Evolutionary conservation across 1,140 invertebrate species (phyloP).

Genomic region (Drosophila melanica): DNA sequence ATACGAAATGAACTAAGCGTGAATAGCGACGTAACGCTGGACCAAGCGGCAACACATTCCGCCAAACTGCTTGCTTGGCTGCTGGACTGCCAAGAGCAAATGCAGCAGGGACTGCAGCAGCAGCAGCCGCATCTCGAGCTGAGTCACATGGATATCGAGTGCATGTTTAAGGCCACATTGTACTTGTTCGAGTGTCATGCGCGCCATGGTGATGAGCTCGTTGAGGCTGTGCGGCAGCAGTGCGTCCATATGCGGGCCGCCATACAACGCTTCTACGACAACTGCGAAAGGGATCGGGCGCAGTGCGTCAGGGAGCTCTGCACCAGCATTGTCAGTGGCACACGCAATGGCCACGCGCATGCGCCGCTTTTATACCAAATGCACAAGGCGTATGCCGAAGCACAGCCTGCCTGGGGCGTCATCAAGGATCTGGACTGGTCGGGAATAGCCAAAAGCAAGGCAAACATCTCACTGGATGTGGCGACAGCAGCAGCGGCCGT

Average conservation of each 20-base stretch:
- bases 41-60: constrained; percentile 46
- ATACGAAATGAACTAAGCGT: constrained; percentile 53
- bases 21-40: constrained; percentile 33
- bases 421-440: constrained; percentile 63
- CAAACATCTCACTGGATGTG: constrained; percentile 5
- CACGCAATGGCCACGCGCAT: constrained; percentile 44
- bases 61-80: constrained; percentile 55
- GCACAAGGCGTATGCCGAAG: constrained; percentile 40
- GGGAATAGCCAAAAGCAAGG: constrained; percentile 17
- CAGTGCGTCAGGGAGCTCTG: constrained; percentile 51
- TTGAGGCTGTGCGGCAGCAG: constrained; percentile 33
- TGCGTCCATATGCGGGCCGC: constrained; percentile 10
- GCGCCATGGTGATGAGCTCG: constrained; percentile 42
- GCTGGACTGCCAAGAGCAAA: constrained; percentile 50
- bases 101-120: constrained; percentile 25
- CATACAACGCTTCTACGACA: constrained; percentile 21
- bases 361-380: constrained; percentile 45
- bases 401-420: constrained; percentile 48
- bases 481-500: background rate
- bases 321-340: constrained; percentile 37
- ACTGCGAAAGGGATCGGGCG: background rate
- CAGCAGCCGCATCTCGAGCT: constrained; percentile 24
- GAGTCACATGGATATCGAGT: constrained; percentile 47
- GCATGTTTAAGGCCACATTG: constrained; percentile 58
- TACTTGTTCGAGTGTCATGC: constrained; percentile 59